phyloP scores from a whole-genome alignment of 2,113 vertebrate species.

The Eretmodus cyanostictus region DNA sequence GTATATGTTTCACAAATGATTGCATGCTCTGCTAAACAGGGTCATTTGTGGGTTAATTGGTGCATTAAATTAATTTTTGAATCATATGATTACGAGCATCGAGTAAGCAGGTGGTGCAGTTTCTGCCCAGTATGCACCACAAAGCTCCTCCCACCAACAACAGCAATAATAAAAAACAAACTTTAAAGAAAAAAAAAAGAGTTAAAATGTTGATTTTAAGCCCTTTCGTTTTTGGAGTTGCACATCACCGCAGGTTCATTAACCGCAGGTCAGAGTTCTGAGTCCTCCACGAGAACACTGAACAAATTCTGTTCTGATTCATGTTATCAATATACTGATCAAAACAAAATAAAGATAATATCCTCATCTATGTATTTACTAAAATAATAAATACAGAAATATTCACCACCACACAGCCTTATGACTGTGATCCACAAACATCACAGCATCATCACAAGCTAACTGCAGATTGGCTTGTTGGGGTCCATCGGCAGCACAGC shows the following conservation, averaged over 20 bases:
- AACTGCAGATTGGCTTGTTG: background rate
- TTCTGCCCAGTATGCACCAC: background rate
- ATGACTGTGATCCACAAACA: rapidly evolving
- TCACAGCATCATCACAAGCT: rapidly evolving
- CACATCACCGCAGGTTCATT: background rate
- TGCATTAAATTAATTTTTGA: background rate
- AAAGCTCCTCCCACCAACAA: background rate
- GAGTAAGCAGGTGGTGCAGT: background rate
- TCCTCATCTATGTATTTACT: background rate
- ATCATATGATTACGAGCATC: rapidly evolving
- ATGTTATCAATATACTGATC: background rate
- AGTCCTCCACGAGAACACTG: rapidly evolving
- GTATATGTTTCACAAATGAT: background rate
- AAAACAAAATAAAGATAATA: background rate
- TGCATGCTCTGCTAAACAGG: background rate
- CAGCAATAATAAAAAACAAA: background rate
- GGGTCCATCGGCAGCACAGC: background rate
- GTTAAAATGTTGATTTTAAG: background rate
- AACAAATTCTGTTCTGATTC: background rate
- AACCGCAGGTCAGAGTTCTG: background rate
- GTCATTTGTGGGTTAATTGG: background rate
- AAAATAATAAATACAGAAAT: background rate
- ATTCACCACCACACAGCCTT: background rate
- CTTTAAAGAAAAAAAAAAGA: background rate
- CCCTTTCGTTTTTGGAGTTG: rapidly evolving